Evolutionary conservation across 2,888 invertebrate genomes (phyloP), one percentile per base, ranked within the genome.

Genomic region (Harpalus rubripes): DNA sequence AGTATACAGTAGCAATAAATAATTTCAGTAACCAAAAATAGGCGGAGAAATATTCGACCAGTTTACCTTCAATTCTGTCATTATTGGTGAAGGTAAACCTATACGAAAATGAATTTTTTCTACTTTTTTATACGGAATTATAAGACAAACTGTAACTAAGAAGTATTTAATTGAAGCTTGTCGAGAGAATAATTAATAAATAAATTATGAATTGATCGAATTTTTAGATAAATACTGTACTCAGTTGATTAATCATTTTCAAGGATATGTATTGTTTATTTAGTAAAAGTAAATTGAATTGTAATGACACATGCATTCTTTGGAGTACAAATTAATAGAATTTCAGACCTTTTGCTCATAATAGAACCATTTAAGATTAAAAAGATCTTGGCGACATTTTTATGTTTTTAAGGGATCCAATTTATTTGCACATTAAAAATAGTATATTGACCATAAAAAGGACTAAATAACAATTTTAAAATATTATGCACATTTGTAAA

Each of bases 21-120:
- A 81, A 81, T 81, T 81, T 81, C 59, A 81, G 65, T 22, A 39
- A 52, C 81, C 81, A 63, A 81, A 80, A 81, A 81, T 44, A 65
- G 81, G 26, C 65, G 65, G 52, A 22, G 22, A 52, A 63, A 81
- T 61, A 81, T 81, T 63, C 18, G 41, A 81, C 81, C 44, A 0
- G 81, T 65, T 44, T 65, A 52, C 81, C 81, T 81, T 81, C 10
- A 12, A 12, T 78, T 56, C 26, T 81, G 58, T 81, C 52, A 65
- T 18, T 61, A 26, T 63, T 65, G 22, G 18, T 41, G 81, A 81
- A 81, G 81, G 65, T 65, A 81, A 78, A 44, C 78, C 22, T 32
- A 81, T 58, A 81, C 65, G 65, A 81, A 81, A 81, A 81, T 65
- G 44, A 26, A 44, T 44, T 81, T 65, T 81, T 81, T 63, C 7